Conservation (phyloP, 2,797 vertebrate species). For the Selene dorsalis region DNA sequence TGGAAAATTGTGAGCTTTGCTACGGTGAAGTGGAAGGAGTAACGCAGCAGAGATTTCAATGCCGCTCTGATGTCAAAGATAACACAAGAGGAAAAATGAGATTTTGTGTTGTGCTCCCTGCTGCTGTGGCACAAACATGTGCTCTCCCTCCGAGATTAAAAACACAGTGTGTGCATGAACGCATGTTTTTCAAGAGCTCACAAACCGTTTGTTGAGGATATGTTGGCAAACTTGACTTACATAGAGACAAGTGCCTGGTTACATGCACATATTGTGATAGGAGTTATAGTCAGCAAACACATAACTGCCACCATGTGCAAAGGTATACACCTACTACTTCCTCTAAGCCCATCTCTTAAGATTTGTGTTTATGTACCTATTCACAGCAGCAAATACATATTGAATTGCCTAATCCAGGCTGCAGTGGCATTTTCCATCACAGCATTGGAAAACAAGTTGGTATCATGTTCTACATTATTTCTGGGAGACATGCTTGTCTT, state of each 20-base stretch:
- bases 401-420: neutral
- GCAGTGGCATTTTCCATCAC: neutral
- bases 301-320: neutral
- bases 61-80: neutral
- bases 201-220: conserved; percentile 4
- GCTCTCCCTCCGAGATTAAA: conserved; percentile 7
- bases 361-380: no score
- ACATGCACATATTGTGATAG: neutral
- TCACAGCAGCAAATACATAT: neutral
- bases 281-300: neutral
- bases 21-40: neutral
- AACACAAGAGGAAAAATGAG: neutral
- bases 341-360: neutral
- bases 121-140: neutral
- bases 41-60: neutral
- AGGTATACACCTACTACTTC: neutral
- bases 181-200: neutral
- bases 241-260: neutral
- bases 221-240: conserved; percentile 12
- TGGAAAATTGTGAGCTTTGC: conserved; percentile 1
- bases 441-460: neutral
- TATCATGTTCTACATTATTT: conserved; percentile 4
- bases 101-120: conserved; percentile 15
- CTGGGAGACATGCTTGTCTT: neutral
- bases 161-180: neutral